phyloP scores from a whole-genome alignment of 2,113 vertebrate species.

The Chaenogobius annularis region DNA sequence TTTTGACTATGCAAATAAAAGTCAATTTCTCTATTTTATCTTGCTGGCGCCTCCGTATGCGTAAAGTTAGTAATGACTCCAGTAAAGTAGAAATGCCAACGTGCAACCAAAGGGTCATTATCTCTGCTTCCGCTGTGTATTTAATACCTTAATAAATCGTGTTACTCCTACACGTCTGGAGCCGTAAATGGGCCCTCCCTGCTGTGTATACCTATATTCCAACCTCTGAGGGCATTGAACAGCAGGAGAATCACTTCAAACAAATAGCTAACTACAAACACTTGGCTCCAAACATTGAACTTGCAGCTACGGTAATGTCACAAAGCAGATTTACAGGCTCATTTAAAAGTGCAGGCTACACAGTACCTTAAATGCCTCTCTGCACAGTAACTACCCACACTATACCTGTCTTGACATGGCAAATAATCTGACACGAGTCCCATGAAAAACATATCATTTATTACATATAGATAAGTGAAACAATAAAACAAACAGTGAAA shows the following conservation, averaged over 20 bases:
- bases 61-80: slow-evolving; percentile 40
- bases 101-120: slow-evolving; percentile 42
- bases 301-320: slow-evolving; percentile 23
- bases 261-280: slow-evolving; percentile 32
- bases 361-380: not conserved
- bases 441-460: slow-evolving; percentile 69
- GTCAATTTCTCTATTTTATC: slow-evolving; percentile 4
- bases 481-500: slow-evolving; percentile 64
- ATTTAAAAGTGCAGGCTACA: slow-evolving; percentile 19
- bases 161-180: slow-evolving; percentile 23
- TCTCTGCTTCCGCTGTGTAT: slow-evolving; percentile 42
- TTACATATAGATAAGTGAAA: slow-evolving; percentile 69
- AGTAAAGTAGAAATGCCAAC: slow-evolving; percentile 19
- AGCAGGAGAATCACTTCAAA: slow-evolving; percentile 62
- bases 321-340: slow-evolving; percentile 14
- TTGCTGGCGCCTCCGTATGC: slow-evolving; percentile 10
- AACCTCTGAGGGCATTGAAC: slow-evolving; percentile 38
- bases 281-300: slow-evolving; percentile 36
- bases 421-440: slow-evolving; percentile 30
- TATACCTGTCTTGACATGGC: not conserved
- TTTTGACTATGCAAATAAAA: slow-evolving; percentile 47
- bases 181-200: slow-evolving; percentile 18
- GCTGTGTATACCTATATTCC: slow-evolving; percentile 5
- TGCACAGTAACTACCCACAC: not conserved
- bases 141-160: slow-evolving; percentile 61